These are phyloP conservation scores for Nyctibius bracteatus DNA, from an alignment of 2,113 vertebrate genomes.

Conservation along the genomic window DNA sequence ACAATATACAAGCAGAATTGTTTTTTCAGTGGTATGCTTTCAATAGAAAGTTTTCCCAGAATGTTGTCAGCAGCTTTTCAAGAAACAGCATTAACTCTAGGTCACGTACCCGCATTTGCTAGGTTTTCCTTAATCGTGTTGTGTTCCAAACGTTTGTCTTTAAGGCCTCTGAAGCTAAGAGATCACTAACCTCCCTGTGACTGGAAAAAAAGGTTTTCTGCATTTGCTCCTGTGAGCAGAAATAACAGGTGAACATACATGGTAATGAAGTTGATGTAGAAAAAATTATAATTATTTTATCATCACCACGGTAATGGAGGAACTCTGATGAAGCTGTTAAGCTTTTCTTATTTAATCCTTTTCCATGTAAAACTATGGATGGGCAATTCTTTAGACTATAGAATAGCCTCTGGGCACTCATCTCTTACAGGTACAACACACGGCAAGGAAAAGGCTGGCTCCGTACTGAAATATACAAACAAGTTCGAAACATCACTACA, in stretches of 20 bases:
- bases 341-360: not conserved
- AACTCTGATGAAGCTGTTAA: not conserved
- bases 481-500: not conserved
- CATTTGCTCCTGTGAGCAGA: not conserved
- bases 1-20: not conserved
- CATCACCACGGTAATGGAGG: not conserved
- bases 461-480: not conserved
- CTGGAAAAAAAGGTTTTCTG: not conserved
- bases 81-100: not conserved
- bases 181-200: not conserved
- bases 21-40: not conserved
- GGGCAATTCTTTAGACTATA: not conserved
- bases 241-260: not conserved
- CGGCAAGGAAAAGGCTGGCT: not conserved
- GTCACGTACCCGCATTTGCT: not conserved
- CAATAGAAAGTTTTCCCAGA: not conserved
- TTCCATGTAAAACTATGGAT: not conserved
- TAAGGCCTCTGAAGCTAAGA: not conserved
- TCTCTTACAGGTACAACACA: not conserved
- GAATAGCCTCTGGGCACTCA: not conserved
- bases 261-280: not conserved
- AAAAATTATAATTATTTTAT: not conserved
- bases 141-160: slow-evolving; percentile 4
- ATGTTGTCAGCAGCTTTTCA: not conserved
- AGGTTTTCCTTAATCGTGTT: not conserved